Evolutionary conservation across 2,888 invertebrate species (phyloP), one percentile per base, ranked within the genome.

Genomic region (Drosophila rubida): DNA sequence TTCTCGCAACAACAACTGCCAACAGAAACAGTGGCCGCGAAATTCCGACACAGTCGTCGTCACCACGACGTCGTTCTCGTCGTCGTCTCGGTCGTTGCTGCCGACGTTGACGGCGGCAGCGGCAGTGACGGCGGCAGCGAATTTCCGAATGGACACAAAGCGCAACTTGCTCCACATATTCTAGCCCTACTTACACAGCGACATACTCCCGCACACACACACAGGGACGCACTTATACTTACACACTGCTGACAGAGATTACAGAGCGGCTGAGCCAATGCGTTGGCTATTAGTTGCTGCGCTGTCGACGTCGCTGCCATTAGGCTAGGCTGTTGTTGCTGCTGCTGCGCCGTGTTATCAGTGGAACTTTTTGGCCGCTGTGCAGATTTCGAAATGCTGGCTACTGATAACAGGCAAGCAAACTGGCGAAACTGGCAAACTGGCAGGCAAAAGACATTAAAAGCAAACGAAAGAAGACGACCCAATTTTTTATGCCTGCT

Each of bases 91-190:
- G 49, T 35, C 8, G 13, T 11, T 9, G 25, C 23, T 22, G 51
- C 14, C 39, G 27, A 19, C 41, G 19, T 14, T 53, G 30, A 11
- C 45, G 9, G 8, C 27, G 49, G 8, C 54, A 45, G 32, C 63
- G 25, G 35, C 54, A 1, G 69, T 14, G 42, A n/a, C 62, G 23
- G 57, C n/a, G 41, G 32, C 51, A 48, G 64, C 27, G 44, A 35
- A 60, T 27, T 32, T 41, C 74, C 70, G 53, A 57, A 62, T 48
- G 46, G 69, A 53, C 64, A 83, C 78, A 83, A 79, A 82, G 78
- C 82, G 69, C 71, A 83, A 80, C 84, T 82, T 83, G 82, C 84
- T 83, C 82, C 69, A 83, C 69, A 83, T 83, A 84, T 83, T 82
- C 61, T 80, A 82, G 82, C 78, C 82, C 82, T 83, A 83, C 82